These are phyloP conservation scores for Eucera pruinosa DNA, from an alignment of 2,888 invertebrate species.

Conservation along the genomic window DNA sequence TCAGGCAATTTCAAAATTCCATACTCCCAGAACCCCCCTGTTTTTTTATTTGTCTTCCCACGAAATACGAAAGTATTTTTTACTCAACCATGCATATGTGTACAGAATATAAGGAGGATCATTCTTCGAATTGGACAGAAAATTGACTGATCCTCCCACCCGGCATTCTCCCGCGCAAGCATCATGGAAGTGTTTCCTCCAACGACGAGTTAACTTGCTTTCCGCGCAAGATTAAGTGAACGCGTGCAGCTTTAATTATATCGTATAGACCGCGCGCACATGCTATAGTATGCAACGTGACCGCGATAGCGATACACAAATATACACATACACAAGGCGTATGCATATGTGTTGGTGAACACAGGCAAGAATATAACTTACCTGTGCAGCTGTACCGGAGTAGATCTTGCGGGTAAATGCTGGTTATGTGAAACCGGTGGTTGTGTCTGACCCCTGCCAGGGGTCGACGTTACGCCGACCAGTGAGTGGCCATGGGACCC, in stretches of 20 bases:
- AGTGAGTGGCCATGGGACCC: constrained; percentile 80
- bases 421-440: constrained; percentile 82
- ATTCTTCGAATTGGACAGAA: background rate
- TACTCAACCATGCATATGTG: too few relatives aligned
- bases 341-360: background rate
- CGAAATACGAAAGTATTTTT: too few relatives aligned
- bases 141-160: background rate
- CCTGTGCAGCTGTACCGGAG: constrained; percentile 82
- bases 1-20: too few relatives aligned
- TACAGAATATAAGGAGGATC: background rate
- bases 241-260: constrained; percentile 35
- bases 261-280: background rate
- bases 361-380: constrained; percentile 64
- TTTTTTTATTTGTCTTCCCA: too few relatives aligned
- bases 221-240: background rate
- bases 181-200: background rate
- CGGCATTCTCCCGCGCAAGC: too few relatives aligned
- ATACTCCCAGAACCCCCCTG: too few relatives aligned
- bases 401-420: constrained; percentile 82
- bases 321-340: background rate
- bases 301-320: constrained; percentile 13
- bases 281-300: background rate
- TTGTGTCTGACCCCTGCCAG: constrained; percentile 79
- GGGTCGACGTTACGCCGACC: constrained; percentile 79
- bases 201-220: constrained; percentile 9